phyloP scores from a whole-genome alignment of 2,113 vertebrate species.

The Ceratotherium simum region DNA sequence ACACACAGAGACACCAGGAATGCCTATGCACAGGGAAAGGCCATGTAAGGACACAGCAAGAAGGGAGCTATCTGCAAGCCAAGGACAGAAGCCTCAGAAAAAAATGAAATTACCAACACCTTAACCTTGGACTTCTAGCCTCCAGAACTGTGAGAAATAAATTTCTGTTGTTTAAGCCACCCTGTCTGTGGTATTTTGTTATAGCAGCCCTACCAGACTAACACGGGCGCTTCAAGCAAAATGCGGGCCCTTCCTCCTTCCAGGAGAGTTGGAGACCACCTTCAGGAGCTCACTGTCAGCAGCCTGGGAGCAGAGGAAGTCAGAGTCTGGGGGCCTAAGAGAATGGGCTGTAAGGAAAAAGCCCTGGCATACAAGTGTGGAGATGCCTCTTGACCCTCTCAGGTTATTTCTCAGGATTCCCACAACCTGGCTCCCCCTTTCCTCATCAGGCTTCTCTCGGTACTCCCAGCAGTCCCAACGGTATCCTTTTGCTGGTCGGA shows the following conservation, averaged over 20 bases:
- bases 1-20: background rate
- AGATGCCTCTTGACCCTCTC: background rate
- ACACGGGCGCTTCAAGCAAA: background rate
- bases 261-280: background rate
- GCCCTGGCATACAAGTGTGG: rapidly evolving
- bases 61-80: background rate
- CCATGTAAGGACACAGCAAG: background rate
- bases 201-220: background rate
- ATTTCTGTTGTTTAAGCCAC: background rate
- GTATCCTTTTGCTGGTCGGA: background rate
- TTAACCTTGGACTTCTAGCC: background rate
- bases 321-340: background rate
- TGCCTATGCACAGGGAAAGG: background rate
- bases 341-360: background rate
- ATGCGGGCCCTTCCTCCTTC: background rate
- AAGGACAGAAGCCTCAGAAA: background rate
- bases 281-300: background rate
- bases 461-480: background rate
- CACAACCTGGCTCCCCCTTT: background rate
- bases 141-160: background rate
- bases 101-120: background rate
- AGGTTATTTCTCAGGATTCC: background rate
- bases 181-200: background rate
- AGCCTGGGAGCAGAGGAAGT: background rate
- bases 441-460: background rate